Evolutionary conservation across 1,140 invertebrate species (phyloP).

Genomic region (Philotrypesis tridentata): DNA sequence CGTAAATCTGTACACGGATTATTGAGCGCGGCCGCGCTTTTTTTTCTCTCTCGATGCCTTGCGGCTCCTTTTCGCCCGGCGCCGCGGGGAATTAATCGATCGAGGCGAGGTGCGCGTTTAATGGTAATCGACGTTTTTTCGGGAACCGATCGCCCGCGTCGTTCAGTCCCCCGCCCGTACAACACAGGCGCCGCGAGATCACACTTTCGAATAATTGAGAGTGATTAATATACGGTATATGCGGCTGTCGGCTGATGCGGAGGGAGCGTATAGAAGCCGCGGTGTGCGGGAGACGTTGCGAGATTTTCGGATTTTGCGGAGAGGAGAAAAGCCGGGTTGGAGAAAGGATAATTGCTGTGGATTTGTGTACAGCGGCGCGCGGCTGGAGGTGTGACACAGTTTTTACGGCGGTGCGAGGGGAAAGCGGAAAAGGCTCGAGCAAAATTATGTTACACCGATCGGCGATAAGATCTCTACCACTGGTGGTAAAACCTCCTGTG

Average conservation of each 20-base stretch:
- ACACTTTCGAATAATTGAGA: constrained; percentile 17
- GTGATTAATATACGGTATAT: too few species aligned
- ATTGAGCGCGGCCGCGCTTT: background rate
- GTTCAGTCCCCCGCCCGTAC: background rate
- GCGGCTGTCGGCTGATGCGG: too few species aligned
- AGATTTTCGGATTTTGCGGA: too few species aligned
- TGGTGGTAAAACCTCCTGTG: background rate
- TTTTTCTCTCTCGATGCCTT: background rate
- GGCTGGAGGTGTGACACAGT: too few species aligned
- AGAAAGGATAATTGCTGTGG: too few species aligned
- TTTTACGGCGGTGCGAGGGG: too few species aligned
- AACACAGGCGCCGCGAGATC: background rate
- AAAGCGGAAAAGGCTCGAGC: too few species aligned
- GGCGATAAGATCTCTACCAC: background rate
- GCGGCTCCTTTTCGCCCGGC: too few species aligned
- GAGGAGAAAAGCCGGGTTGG: too few species aligned
- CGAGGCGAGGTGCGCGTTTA: background rate
- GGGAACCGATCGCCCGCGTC: background rate
- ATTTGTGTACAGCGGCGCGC: too few species aligned
- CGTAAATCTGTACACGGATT: constrained; percentile 37
- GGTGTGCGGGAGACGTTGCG: too few species aligned
- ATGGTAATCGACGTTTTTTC: constrained; percentile 5
- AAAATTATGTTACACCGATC: background rate
- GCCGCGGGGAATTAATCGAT: constrained; percentile 19
- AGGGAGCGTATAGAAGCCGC: too few species aligned